These are phyloP conservation scores for Microplitis mediator DNA, from an alignment of 1,140 invertebrate species.

Conservation along the genomic window DNA sequence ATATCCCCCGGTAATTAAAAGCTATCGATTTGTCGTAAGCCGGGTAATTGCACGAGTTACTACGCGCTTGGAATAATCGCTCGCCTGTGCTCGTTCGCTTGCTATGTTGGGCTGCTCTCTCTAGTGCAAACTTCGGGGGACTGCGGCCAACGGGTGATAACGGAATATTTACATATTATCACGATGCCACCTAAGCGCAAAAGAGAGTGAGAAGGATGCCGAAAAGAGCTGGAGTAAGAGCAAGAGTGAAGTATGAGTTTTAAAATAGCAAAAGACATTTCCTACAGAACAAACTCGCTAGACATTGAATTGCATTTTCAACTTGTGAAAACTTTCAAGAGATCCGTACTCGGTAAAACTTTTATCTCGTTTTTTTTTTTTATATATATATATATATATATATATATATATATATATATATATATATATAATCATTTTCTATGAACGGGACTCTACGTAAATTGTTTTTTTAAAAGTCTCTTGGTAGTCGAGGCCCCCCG, in stretches of 20 bases:
- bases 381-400: neutral
- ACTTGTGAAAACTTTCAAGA: neutral
- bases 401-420: neutral
- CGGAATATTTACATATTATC: slow-evolving; percentile 63
- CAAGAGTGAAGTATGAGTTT: neutral
- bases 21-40: slow-evolving; percentile 61
- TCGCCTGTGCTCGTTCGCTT: slow-evolving; percentile 4
- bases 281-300: neutral
- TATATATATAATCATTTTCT: neutral
- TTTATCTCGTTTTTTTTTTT: slow-evolving; percentile 1
- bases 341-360: slow-evolving; percentile 10
- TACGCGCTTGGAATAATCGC: slow-evolving; percentile 57
- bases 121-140: neutral
- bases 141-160: slow-evolving; percentile 45
- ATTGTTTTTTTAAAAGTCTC: slow-evolving; percentile 30
- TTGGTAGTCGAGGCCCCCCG: neutral
- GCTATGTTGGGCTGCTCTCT: neutral
- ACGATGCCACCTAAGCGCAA: slow-evolving; percentile 28
- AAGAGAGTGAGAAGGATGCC: neutral
- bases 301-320: neutral
- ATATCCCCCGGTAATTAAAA: slow-evolving; percentile 58
- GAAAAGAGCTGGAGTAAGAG: neutral
- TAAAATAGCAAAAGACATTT: neutral
- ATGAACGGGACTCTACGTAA: slow-evolving; percentile 9
- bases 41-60: slow-evolving; percentile 61